These are phyloP conservation scores for Andrena minutula DNA, from an alignment of 2,888 invertebrate genomes.

Conservation along the genomic window DNA sequence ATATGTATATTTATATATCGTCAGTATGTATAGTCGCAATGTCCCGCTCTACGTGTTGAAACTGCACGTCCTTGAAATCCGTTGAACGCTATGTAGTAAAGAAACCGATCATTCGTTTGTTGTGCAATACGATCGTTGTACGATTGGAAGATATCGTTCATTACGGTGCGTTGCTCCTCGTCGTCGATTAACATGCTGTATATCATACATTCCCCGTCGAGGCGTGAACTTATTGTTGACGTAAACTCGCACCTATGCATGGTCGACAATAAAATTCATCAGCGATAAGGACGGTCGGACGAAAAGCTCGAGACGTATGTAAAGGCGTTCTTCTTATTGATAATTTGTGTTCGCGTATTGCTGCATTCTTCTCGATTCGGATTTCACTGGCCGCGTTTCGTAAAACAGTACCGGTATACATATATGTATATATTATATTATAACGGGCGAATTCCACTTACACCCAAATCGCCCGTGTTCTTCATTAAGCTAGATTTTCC, in stretches of 20 bases:
- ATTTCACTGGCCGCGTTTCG: conserved; percentile 65
- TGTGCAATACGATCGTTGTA: conserved; percentile 32
- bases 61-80: conserved; percentile 54
- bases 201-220: conserved; percentile 43
- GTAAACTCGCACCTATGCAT: conserved; percentile 25
- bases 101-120: conserved; percentile 29
- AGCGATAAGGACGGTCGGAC: conserved; percentile 37
- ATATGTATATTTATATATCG: conserved; percentile 41
- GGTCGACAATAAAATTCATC: conserved; percentile 16
- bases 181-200: conserved; percentile 32
- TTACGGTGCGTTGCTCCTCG: conserved; percentile 10
- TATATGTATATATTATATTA: conserved; percentile 41
- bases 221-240: conserved; percentile 38
- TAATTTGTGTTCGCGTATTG: conserved; percentile 27
- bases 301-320: conserved; percentile 35
- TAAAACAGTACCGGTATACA: conserved; percentile 59
- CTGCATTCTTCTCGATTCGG: conserved; percentile 28
- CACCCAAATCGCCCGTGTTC: no score
- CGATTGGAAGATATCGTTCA: conserved; percentile 13
- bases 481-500: no score
- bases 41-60: conserved; percentile 60
- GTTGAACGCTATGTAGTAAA: conserved; percentile 25
- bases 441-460: no score
- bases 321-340: conserved; percentile 28
- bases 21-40: conserved; percentile 60